These are phyloP conservation scores for Caenorhabditis briggsae DNA, from an alignment of 1,140 invertebrate genomes.

Conservation along the genomic window DNA sequence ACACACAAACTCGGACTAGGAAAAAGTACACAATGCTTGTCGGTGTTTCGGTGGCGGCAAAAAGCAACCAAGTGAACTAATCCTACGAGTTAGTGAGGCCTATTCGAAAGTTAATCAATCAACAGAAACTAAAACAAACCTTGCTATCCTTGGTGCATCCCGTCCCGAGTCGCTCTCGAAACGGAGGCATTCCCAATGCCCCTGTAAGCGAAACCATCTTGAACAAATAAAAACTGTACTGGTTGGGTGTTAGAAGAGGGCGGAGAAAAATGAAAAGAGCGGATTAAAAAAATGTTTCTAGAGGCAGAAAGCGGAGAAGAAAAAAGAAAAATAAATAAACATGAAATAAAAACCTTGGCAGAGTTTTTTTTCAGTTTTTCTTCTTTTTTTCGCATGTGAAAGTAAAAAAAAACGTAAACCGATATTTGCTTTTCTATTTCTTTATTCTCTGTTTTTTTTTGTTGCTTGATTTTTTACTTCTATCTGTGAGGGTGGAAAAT, in stretches of 20 bases:
- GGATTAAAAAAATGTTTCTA: conserved; percentile 35
- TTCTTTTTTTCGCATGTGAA: neutral
- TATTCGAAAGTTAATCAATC: too few relatives aligned
- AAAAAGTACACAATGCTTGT: conserved; percentile 40
- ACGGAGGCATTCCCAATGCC: conserved; percentile 51
- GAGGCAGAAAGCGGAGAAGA: neutral
- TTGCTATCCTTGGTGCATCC: conserved; percentile 45
- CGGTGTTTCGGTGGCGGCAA: neutral
- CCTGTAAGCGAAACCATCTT: conserved; percentile 53
- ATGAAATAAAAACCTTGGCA: conserved; percentile 21
- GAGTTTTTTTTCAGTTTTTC: neutral
- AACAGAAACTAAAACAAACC: conserved; percentile 49
- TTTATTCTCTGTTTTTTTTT: conserved; percentile 29
- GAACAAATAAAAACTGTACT: conserved; percentile 42
- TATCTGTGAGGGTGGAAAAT: conserved; percentile 9
- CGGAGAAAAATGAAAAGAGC: conserved; percentile 32
- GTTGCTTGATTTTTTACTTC: conserved; percentile 5
- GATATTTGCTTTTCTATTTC: conserved; percentile 50
- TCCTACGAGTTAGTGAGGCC: neutral
- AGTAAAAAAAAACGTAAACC: conserved; percentile 29
- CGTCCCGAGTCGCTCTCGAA: conserved; percentile 38
- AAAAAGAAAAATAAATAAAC: conserved; percentile 8
- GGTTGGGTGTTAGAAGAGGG: neutral
- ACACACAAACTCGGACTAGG: neutral
- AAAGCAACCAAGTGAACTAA: neutral